Base-by-base conservation (phyloP, 2,888 invertebrate species). In the Diarsia mendica region DNA sequence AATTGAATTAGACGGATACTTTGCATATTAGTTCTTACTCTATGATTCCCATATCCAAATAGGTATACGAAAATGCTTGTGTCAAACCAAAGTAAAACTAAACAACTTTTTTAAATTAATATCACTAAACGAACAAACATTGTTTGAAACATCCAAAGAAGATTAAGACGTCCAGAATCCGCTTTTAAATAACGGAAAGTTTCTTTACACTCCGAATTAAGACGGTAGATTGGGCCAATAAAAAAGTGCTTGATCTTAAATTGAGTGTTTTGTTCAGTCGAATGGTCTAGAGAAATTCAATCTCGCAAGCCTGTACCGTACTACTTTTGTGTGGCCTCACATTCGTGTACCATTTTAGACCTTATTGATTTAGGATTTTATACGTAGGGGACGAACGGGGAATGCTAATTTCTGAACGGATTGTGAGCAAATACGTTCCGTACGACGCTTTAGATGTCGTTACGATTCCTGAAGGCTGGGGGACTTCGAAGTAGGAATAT, bases 201-300 rank as follows among this genome's bases (percentile, higher is more conserved):
- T 83, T 64, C 76, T 83, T 84, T 79, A 73, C 75, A 68, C 69
- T 79, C 72, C 18, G 85, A 87, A 87, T 86, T 86, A 86, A 88
- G 84, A 77, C 80, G 85, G 81, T 77, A 88, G 77, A 90, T 90
- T 90, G 90, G 82, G 84, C 85, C 85, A 88, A 89, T 91, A 91
- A 91, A 84, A 90, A 91, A 89, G 89, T 87, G 89, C 89, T 89
- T 89, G 89, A 90, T 92, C 91, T 90, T 82, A 92, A 93, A 93
- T 94, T 91, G 92, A 90, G 90, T 91, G 92, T 93, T 92, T 93
- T 92, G 93, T 93, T 91, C 92, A 86, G 85, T 83, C 86, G 82
- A 87, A 84, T 87, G 87, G 86, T 87, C 84, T 72, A 85, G 84
- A 79, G 88, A 85, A 89, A 90, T 90, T 89, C 89, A 90, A 91